Base-by-base conservation (phyloP, 2,113 vertebrate genomes). In the Datnioides undecimradiatus region DNA sequence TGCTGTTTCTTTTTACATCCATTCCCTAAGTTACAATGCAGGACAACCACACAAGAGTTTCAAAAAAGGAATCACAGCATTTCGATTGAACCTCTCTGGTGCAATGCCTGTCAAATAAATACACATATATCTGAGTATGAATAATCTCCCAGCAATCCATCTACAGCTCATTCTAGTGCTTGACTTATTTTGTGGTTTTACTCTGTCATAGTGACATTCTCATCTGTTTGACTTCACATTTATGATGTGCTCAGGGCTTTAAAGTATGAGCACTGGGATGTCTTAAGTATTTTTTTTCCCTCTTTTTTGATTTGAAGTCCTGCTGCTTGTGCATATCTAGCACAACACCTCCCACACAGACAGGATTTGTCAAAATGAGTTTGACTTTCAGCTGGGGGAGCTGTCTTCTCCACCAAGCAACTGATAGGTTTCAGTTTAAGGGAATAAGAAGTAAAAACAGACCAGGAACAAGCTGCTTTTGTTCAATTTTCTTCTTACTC, bases 311-410 rank as follows among this genome's bases (percentile, higher is more conserved):
- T 78, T 45, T 16, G 29, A 77, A 77, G 73, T 66, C 66, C 52
- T 40, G 10, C 48, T 73, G 68, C 40, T 71, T 66, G 38, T 25
- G n/a, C 60, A 34, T 45, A 68, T 65, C n/a, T 21, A 46, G 29
- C 66, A 16, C 43, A 54, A 49, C 25, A 36, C 57, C 73, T 63
- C 77, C 51, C 66, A 73, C 85, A 73, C 69, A 79, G 58, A 33
- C 45, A 63, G 77, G 57, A 59, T 76, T 82, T 79, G 36, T 86
- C 67, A 76, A 76, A 73, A 78, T 25, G 25, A 80, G 75, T 79
- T 79, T 75, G 54, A 78, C 60, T 76, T 80, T 57, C 4, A 72
- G 49, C 21, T 34, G 60, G 77, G 31, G 60, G 75, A 64, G 29
- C 49, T 68, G 62, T 51, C 65, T 46, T 33, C 14, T 49, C 11